Base-by-base conservation (phyloP, 2,113 vertebrate genomes). In the Callipepla californica region DNA sequence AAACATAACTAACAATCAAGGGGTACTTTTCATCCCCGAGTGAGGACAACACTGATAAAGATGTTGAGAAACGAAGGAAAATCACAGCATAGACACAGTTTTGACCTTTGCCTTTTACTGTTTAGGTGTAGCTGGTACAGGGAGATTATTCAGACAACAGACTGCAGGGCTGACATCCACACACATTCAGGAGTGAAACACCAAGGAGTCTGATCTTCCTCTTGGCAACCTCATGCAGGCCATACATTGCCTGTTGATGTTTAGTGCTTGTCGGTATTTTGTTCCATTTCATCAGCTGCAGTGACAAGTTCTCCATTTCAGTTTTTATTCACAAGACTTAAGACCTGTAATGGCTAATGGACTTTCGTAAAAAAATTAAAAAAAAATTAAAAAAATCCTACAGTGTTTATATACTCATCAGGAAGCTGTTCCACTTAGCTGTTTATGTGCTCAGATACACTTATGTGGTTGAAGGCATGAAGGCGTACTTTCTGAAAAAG, bases 41-140 rank as follows among this genome's bases (percentile, higher is more conserved):
- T 26, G 63, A 63, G 89, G 26, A 7, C 44, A 59, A 36, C 5
- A 5, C 22, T 8, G 44, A 21, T 21, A 42, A 72, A 59, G 42
- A 32, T 5, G 1, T 18, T 40, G 22, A 30, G 44, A 78, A 89
- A 68, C 7, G 44, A 59, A 81, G 25, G 38, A 67, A 84, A 87
- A 75, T 40, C 38, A 32, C 11, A 38, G 7, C 23, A 45, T 4
- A 32, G 34, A 9, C 32, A 50, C 13, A 23, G 32, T 67, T 53
- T 57, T 1, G 0, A 42, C 11, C 8, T 51, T 92, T 50, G 8
- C 21, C 3, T 0, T 28, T 1, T 30, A 18, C 22, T 5, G 15
- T 13, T 19, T 40, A 47, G 61, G 13, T 12, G 30, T 17, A 67
- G 9, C 3, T 4, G 6, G 22, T 28, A 1, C 25, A 61, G 0